A percentile compares a stretch with the other conserved stretches of the same genome.
Evolutionary conservation across 1,140 invertebrate species (phyloP).

Genomic region (Marisa cornuarietis): DNA sequence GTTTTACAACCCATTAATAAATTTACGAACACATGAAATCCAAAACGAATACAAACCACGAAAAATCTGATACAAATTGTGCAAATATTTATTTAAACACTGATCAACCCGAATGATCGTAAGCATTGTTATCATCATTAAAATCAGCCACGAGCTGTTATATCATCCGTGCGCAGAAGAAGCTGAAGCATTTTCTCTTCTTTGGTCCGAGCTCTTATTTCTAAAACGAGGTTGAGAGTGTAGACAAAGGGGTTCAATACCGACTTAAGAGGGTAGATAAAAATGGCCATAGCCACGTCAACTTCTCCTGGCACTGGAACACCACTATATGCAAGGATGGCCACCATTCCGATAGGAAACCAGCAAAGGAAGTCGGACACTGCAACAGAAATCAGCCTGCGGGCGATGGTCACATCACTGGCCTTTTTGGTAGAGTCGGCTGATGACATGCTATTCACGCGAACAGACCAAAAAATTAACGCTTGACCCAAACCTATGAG

Average conservation of each 20-base stretch:
- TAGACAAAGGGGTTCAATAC: slow-evolving; percentile 39
- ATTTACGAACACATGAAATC: too few relatives aligned
- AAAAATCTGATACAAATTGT: too few relatives aligned
- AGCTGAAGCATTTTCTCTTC: background rate
- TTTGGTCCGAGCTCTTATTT: background rate
- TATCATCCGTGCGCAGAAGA: too few relatives aligned
- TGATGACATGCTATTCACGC: background rate
- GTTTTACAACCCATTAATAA: too few relatives aligned
- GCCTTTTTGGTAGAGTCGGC: background rate
- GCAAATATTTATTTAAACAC: too few relatives aligned
- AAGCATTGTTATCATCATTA: too few relatives aligned
- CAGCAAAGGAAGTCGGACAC: slow-evolving; percentile 34
- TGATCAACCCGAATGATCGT: too few relatives aligned
- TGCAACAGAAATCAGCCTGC: slow-evolving; percentile 21
- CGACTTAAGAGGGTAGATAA: slow-evolving; percentile 35
- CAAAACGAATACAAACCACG: too few relatives aligned
- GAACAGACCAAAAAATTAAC: slow-evolving; percentile 33
- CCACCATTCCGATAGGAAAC: slow-evolving; percentile 35
- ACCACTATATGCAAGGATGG: slow-evolving; percentile 16
- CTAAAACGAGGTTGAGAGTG: slow-evolving; percentile 21
- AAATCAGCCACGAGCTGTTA: too few relatives aligned
- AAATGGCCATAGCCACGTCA: slow-evolving; percentile 59
- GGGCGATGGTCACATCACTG: slow-evolving; percentile 28
- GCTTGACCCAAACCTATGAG: slow-evolving; percentile 36
- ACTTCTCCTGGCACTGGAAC: slow-evolving; percentile 60